These are phyloP conservation scores for Neopelma chrysocephalum DNA, from an alignment of 2,797 vertebrate species.

Conservation along the genomic window DNA sequence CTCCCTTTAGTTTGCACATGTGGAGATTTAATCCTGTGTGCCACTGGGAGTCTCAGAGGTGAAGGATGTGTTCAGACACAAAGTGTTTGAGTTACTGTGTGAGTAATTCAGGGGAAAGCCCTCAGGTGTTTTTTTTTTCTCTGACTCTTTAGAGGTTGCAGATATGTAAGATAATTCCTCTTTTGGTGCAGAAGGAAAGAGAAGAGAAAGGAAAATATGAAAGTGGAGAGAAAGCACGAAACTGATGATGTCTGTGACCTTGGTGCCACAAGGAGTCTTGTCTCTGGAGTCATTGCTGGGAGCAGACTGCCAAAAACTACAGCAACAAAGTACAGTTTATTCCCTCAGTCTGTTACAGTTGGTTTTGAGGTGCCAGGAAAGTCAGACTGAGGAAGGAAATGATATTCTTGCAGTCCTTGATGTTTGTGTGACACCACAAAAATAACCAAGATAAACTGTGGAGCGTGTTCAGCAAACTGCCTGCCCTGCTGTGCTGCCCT, in stretches of 20 bases:
- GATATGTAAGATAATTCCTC: not conserved
- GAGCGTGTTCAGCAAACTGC: not conserved
- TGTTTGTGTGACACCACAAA: not conserved
- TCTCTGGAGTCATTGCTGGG: not conserved
- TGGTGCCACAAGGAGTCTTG: not conserved
- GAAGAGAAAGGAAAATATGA: not conserved
- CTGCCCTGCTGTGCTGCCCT: not conserved
- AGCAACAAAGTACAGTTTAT: not conserved
- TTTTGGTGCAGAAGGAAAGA: not conserved
- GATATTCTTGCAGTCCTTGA: not conserved
- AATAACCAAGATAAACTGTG: not conserved
- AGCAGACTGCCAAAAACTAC: not conserved
- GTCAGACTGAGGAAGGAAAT: not conserved
- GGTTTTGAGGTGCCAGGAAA: not conserved
- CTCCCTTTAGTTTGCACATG: not conserved
- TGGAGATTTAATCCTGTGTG: not conserved
- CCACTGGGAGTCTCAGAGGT: not conserved
- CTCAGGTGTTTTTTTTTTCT: not conserved
- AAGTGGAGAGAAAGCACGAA: not conserved
- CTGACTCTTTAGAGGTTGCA: not conserved
- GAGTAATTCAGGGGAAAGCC: not conserved
- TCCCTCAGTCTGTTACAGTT: not conserved
- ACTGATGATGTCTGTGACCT: conserved; percentile 7
- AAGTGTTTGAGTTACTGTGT: not conserved
- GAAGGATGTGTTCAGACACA: not conserved